Conservation (phyloP, 2,113 vertebrate species). For the Menura novaehollandiae region DNA sequence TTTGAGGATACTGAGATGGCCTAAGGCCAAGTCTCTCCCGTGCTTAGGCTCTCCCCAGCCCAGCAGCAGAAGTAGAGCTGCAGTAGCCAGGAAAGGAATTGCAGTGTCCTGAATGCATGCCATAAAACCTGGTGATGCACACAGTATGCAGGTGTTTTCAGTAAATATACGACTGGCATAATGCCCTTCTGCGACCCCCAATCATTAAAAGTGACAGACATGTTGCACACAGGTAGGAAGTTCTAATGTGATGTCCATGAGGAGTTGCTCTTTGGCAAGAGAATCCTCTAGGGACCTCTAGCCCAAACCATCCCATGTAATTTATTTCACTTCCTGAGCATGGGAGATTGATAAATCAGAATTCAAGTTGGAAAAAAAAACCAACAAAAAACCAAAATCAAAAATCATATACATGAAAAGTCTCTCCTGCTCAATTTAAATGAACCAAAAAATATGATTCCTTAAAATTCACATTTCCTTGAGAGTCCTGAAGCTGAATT, state of each 20-base stretch:
- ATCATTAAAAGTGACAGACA: neutral
- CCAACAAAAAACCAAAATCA: accelerated
- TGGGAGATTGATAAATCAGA: neutral
- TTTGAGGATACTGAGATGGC: neutral
- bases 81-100: neutral
- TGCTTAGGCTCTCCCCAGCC: neutral
- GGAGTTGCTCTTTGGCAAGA: neutral
- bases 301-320: neutral
- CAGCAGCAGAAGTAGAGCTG: neutral
- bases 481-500: neutral
- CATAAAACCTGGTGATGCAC: neutral
- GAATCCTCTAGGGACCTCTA: neutral
- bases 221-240: neutral
- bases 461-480: neutral
- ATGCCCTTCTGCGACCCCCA: neutral
- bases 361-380: neutral
- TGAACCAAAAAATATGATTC: neutral
- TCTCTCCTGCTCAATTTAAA: neutral
- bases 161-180: neutral
- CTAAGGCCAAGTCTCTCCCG: neutral
- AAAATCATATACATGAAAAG: neutral
- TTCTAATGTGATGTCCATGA: neutral
- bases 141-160: neutral
- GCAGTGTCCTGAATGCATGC: neutral
- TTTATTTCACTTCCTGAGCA: neutral